Percentiles rank a stretch among this genome's conserved stretches.
These are phyloP conservation scores for Eueremaeus valkanovi DNA, from an alignment of 2,888 invertebrate species.

Conservation along the genomic window DNA sequence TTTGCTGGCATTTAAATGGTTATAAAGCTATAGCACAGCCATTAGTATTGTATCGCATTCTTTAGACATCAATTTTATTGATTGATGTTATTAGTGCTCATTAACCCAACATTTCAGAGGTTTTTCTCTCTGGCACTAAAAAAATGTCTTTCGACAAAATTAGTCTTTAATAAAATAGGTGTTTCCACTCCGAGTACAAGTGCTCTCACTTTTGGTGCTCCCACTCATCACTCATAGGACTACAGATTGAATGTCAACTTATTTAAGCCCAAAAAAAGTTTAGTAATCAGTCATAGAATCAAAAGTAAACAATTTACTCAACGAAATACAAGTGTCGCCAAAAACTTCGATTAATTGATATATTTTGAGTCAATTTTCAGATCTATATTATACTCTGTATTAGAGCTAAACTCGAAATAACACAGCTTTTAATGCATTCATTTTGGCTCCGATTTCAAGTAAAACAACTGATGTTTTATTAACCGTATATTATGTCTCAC, in stretches of 20 bases:
- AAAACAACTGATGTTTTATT: no score
- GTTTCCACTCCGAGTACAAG: constrained; percentile 18
- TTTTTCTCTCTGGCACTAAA: not conserved
- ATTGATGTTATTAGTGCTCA: constrained; percentile 26
- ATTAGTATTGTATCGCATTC: not conserved
- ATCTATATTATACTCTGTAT: no score
- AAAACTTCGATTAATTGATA: no score
- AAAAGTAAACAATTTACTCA: constrained; percentile 9
- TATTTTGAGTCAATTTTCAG: no score
- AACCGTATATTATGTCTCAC: no score
- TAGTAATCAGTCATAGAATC: constrained; percentile 1
- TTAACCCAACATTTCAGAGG: constrained; percentile 11
- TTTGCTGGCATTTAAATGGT: not conserved
- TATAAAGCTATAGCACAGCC: not conserved
- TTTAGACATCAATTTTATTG: constrained; percentile 24
- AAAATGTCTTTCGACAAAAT: constrained; percentile 11
- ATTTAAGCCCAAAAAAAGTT: not conserved
- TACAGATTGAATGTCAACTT: constrained; percentile 21
- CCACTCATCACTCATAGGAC: constrained; percentile 23
- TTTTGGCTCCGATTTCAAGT: no score
- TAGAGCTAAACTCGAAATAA: no score
- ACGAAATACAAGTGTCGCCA: no score
- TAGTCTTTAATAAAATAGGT: constrained; percentile 11
- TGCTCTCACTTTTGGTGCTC: constrained; percentile 16
- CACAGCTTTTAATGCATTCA: no score